A percentile compares a stretch with the other conserved stretches of the same genome.
These are phyloP conservation scores for Drosophila nigrodunni DNA, from an alignment of 1,140 invertebrate genomes.

Conservation along the genomic window DNA sequence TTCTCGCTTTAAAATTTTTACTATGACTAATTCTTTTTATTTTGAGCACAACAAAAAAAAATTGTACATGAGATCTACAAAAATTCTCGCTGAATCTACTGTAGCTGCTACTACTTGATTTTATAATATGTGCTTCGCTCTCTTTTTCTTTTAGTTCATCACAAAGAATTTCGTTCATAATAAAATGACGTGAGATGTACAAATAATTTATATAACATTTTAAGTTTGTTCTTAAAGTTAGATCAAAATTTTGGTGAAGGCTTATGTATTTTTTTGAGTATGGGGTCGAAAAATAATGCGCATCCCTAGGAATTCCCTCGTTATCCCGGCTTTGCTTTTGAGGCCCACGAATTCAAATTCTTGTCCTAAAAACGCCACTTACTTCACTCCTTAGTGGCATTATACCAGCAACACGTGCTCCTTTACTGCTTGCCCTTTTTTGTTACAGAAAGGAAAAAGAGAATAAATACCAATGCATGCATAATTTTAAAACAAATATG, in stretches of 20 bases:
- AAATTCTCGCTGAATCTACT: no score
- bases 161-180: not conserved
- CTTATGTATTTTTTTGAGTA: not conserved
- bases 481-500: slow-evolving; percentile 76
- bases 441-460: slow-evolving; percentile 25
- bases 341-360: no score
- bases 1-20: no score
- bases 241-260: not conserved
- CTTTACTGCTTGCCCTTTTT: slow-evolving; percentile 11
- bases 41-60: no score
- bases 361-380: no score
- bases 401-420: not conserved
- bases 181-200: not conserved
- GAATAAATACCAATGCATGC: slow-evolving; percentile 42
- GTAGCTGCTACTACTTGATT: no score
- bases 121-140: not conserved
- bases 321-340: no score
- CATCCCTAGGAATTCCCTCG: no score
- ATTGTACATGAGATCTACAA: no score
- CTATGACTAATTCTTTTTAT: no score
- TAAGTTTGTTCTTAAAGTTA: not conserved
- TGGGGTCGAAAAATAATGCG: no score
- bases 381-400: no score
- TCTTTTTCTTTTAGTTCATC: not conserved
- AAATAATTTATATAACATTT: not conserved